A percentile compares a stretch with the other conserved stretches of the same genome.
phyloP scores from a whole-genome alignment of 92 coral and sea anemone species.

The Phymanthus crucifer region DNA sequence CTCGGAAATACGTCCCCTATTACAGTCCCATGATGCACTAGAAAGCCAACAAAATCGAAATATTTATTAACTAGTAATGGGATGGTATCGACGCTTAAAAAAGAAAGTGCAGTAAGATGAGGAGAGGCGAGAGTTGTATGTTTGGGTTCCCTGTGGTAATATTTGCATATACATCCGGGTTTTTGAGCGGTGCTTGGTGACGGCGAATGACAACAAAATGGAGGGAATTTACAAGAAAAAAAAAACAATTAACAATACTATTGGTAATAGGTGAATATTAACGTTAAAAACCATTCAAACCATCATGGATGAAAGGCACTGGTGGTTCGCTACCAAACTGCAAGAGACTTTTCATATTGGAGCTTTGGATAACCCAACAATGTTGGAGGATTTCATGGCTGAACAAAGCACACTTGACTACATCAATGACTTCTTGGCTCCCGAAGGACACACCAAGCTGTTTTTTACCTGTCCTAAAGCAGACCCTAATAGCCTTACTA shows the following conservation, averaged over 20 bases:
- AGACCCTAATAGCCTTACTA: slow-evolving; percentile 71
- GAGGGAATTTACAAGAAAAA: slow-evolving; percentile 59
- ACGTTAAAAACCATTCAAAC: background rate
- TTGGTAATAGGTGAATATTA: background rate
- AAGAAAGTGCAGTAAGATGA: background rate
- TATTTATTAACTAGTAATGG: background rate
- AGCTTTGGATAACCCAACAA: slow-evolving; percentile 96
- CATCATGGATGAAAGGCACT: slow-evolving; percentile 83
- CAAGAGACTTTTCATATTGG: slow-evolving; percentile 99
- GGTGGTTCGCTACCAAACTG: slow-evolving; percentile 99
- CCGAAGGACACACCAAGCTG: slow-evolving; percentile 93
- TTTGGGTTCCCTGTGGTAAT: slow-evolving; percentile 25
- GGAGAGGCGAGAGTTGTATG: background rate
- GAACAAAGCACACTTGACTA: slow-evolving; percentile 91
- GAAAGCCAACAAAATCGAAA: background rate
- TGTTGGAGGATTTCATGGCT: slow-evolving; percentile 99
- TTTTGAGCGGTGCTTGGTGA: slow-evolving; percentile 77
- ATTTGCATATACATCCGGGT: slow-evolving; percentile 78
- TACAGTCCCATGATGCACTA: too few species aligned
- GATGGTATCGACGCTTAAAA: background rate
- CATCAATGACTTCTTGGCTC: slow-evolving; percentile 97
- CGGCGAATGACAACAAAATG: slow-evolving; percentile 97
- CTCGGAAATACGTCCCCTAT: too few species aligned
- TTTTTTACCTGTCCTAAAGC: slow-evolving; percentile 97
- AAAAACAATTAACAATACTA: slow-evolving; percentile 10